phyloP scores from a whole-genome alignment of 2,888 invertebrate genomes.

The Drosophila suboccidentalis region DNA sequence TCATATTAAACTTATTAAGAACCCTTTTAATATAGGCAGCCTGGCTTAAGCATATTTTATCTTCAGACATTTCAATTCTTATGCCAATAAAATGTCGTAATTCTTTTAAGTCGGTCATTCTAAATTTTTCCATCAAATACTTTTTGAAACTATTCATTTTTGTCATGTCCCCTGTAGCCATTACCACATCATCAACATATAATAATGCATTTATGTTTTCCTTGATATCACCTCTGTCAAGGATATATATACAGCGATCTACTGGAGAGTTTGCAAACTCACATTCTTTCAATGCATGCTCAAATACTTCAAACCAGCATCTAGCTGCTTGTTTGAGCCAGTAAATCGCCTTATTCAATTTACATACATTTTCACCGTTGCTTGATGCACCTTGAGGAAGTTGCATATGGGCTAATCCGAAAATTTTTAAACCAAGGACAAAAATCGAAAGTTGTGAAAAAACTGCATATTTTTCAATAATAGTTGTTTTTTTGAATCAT shows the following conservation, averaged over 20 bases:
- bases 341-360: too few relatives aligned
- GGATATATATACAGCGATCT: neutral
- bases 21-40: neutral
- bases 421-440: too few relatives aligned
- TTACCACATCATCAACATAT: constrained; percentile 4
- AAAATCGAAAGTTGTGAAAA: too few relatives aligned
- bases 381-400: too few relatives aligned
- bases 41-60: neutral
- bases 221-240: neutral
- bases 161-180: neutral
- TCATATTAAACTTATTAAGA: constrained; percentile 1
- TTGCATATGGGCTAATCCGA: too few relatives aligned
- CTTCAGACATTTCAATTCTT: neutral
- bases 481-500: too few relatives aligned
- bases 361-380: too few relatives aligned
- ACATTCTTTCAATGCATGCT: neutral
- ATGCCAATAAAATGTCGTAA: too few relatives aligned
- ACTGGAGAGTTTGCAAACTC: neutral
- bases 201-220: constrained; percentile 1
- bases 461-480: too few relatives aligned
- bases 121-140: neutral
- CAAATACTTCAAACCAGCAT: too few relatives aligned
- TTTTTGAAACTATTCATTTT: neutral
- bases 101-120: neutral
- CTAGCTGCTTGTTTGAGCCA: too few relatives aligned